Conservation (phyloP, 2,113 vertebrate genomes). For the Azemiops feae region DNA sequence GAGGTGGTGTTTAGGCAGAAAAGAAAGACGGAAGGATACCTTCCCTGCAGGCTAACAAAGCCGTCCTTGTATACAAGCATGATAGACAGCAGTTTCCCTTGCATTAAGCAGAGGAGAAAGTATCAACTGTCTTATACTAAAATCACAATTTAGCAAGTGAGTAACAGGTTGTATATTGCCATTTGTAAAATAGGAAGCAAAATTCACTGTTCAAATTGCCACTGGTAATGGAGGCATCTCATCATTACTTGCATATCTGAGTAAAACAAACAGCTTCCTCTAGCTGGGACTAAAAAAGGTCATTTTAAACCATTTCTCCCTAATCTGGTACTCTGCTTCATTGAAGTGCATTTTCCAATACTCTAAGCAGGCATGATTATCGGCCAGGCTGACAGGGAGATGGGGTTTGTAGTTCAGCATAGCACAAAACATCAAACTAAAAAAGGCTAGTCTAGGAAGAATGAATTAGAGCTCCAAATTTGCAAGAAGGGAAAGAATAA, state of each 20-base stretch:
- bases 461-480: not conserved
- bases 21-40: not conserved
- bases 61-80: not conserved
- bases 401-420: not conserved
- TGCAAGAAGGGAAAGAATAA: not conserved
- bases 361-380: not conserved
- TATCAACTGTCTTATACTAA: not conserved
- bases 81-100: not conserved
- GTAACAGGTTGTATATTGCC: not conserved
- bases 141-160: not conserved
- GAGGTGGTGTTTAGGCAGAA: not conserved
- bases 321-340: not conserved
- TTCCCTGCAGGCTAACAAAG: not conserved
- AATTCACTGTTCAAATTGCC: not conserved
- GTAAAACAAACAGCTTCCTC: not conserved
- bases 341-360: not conserved
- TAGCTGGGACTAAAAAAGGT: not conserved
- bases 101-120: not conserved
- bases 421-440: not conserved
- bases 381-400: not conserved
- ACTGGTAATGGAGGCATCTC: not conserved
- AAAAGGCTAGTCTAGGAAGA: not conserved
- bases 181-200: not conserved
- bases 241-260: not conserved
- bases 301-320: not conserved